These are phyloP conservation scores for Hyles vespertilio DNA, from an alignment of 1,140 invertebrate genomes.

Conservation along the genomic window DNA sequence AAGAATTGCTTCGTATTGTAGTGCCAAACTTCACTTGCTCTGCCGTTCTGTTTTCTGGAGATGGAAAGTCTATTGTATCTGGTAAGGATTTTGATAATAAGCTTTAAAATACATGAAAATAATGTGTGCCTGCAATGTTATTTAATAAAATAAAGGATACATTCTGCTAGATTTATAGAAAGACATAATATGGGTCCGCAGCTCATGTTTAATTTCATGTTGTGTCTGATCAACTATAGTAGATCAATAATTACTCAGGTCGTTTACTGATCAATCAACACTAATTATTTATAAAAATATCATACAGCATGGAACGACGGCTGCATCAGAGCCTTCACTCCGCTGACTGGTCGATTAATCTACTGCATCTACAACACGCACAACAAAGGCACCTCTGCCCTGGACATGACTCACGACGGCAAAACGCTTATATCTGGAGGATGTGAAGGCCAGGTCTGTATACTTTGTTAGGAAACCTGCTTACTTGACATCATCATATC, in stretches of 20 bases:
- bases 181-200: too few species aligned
- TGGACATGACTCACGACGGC: constrained; percentile 84
- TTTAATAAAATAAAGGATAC: too few species aligned
- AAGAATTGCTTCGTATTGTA: constrained; percentile 88
- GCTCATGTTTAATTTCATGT: too few species aligned
- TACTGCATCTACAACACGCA: constrained; percentile 91
- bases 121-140: too few species aligned
- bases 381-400: constrained; percentile 88
- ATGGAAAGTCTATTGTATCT: constrained; percentile 87
- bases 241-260: too few species aligned
- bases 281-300: background rate
- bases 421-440: constrained; percentile 89
- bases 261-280: background rate
- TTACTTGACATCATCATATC: too few species aligned
- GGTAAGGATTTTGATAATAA: constrained; percentile 65
- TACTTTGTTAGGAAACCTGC: too few species aligned
- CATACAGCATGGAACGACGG: constrained; percentile 90
- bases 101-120: too few species aligned
- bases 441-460: constrained; percentile 86
- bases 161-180: too few species aligned
- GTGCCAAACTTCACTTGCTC: constrained; percentile 92
- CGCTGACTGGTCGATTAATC: constrained; percentile 86
- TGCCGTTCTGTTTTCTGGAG: constrained; percentile 83
- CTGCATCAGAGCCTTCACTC: constrained; percentile 89
- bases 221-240: too few species aligned